Evolutionary conservation across 37 sponge, comb jelly and placozoan species (phyloP).

Genomic region (Mnemiopsis leidyi): DNA sequence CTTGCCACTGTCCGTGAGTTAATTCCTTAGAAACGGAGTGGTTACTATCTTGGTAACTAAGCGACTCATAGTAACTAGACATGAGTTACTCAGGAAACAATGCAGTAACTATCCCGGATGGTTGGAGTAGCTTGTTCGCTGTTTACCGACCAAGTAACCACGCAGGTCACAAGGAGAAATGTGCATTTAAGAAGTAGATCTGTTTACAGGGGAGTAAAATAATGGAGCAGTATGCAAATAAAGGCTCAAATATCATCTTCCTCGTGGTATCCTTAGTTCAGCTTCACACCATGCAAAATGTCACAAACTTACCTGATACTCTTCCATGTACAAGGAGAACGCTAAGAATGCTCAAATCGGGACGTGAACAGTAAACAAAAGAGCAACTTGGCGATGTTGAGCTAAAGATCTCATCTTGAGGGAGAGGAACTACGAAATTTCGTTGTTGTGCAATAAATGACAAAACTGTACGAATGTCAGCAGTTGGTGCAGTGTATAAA

Average conservation of each 20-base stretch:
- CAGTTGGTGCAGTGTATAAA: not conserved
- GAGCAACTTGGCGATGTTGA: not conserved
- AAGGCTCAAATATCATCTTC: too few relatives aligned
- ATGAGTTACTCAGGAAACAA: not conserved
- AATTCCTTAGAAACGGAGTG: not conserved
- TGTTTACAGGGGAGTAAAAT: too few relatives aligned
- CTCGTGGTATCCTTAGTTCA: too few relatives aligned
- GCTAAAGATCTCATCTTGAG: not conserved
- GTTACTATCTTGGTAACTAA: not conserved
- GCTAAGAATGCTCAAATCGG: not conserved
- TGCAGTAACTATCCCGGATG: too few relatives aligned
- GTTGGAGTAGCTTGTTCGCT: too few relatives aligned
- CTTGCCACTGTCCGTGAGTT: conserved; percentile 60
- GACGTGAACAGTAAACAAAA: not conserved
- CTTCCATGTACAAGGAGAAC: not conserved
- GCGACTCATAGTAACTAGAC: not conserved
- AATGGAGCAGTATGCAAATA: too few relatives aligned
- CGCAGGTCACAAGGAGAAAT: not conserved
- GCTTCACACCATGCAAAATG: not conserved
- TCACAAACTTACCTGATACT: not conserved
- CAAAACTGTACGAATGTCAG: not conserved
- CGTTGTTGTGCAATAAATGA: not conserved
- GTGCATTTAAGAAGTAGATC: too few relatives aligned
- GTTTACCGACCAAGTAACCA: not conserved
- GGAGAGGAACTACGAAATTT: not conserved